Base-by-base conservation (phyloP, 2,888 invertebrate species). In the Sarcophaga caerulescens region DNA sequence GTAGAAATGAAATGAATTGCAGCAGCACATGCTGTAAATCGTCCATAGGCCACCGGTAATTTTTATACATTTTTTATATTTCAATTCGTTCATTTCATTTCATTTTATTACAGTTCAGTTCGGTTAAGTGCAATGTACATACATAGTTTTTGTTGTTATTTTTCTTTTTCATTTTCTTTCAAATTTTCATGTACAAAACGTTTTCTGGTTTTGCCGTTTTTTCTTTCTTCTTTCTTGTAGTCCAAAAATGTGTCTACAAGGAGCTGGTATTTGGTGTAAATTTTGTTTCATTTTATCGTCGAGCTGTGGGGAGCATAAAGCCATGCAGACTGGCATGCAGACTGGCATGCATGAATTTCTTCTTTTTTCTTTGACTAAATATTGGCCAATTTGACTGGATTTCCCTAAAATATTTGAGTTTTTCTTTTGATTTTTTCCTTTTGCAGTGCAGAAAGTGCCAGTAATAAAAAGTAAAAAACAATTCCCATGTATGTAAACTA, bases 31-130 rank as follows among this genome's bases (percentile, higher is more conserved):
- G 75, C 68, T 80, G 73, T 76, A 85, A 85, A 83, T 76, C 60
- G 71, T 76, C 45, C 68, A 76, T 77, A 77, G 85, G 79, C 83
- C 76, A 71, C 52, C 62, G 59, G 76, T 75, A 71, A 79, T 76
- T 80, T 82, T 85, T 59, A 77, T 66, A 52, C 60, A 60, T 68
- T 73, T 35, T 35, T 83, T 73, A 47, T 66, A 52, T 68, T 66
- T 65, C 8, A 11, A 77, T 76, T 68, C 17, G 19, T 71, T 71
- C 66, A 44, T 44, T 44, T 71, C 66, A 44, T 44, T 44, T 35
- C 35, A 10, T 35, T 35, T 35, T 35, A 35, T 10, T 35, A 35
- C 35, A 35, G 35, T 35, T 35, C 8, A 35, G 35, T 35, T 10
- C 35, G 35, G 35, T 35, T 35, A 35, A 35, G 35, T 35, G 35